Base-by-base conservation (phyloP, 2,888 invertebrate genomes). In the Melinaea marsaeus region DNA sequence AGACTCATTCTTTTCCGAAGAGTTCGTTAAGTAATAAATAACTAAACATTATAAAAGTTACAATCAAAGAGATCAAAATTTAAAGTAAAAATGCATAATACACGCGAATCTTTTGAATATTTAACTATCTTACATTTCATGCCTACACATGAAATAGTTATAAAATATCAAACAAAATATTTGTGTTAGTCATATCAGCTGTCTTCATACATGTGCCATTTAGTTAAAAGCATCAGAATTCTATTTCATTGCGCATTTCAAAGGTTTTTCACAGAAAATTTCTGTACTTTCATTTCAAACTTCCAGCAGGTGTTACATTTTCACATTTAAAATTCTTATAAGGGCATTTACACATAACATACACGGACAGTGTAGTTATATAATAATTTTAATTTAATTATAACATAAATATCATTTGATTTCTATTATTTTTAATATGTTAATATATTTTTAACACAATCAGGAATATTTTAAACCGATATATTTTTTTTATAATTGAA, bases 271-370 rank as follows among this genome's bases (percentile, higher is more conserved):
- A 51, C 51, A 32, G 32, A 51, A 51, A 51, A 51, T 51, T 51
- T 51, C 51, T 51, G 51, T 51, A 51, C 51, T 51, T 51, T 51
- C 51, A 32, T 51, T 51, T 22, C 48, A 37, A 37, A 37, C 37
- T 37, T 42, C 42, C 42, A 51, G 62, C 61, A 64, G 64, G 64
- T 64, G 61, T 56, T 62, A 56, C 56, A 35, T 35, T 56, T 65
- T 59, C 61, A 56, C 61, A 59, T 62, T 62, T 57, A 58, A 57
- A 58, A 63, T 68, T 60, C 65, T 60, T 58, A 59, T 63, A 56
- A 68, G 47, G 48, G 51, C 33, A 55, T 45, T 57, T 46, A 57
- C 63, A 61, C 55, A 61, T 32, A 7, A 32, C 68, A 62, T 11
- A 32, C 51, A 32, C 32, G 2, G 32, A 32, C 32, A 9, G 2